phyloP scores from a whole-genome alignment of 2,888 invertebrate genomes.

The Salticus scenicus region DNA sequence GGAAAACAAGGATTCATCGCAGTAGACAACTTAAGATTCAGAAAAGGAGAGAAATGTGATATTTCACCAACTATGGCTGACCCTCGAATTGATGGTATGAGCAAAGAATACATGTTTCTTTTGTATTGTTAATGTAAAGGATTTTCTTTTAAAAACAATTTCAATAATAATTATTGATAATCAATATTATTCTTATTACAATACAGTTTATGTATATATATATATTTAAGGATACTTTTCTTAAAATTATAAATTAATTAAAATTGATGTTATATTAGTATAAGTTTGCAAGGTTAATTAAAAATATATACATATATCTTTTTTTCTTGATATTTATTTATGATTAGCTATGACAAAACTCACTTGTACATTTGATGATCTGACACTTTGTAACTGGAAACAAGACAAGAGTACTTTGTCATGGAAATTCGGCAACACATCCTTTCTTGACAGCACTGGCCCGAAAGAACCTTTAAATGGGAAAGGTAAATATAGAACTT shows the following conservation, averaged over 20 bases:
- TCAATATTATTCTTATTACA: no score
- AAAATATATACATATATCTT: no score
- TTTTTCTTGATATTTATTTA: no score
- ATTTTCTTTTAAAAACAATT: no score
- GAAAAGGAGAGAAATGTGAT: slow-evolving; percentile 41
- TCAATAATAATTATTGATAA: no score
- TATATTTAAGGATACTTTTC: no score
- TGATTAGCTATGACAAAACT: slow-evolving; percentile 30
- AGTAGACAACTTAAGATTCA: slow-evolving; percentile 49
- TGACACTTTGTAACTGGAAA: slow-evolving; percentile 51
- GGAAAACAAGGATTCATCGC: slow-evolving; percentile 52
- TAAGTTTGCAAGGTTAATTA: no score
- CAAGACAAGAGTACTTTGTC: slow-evolving; percentile 28
- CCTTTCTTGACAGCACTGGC: slow-evolving; percentile 41
- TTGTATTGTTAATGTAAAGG: not conserved
- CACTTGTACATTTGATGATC: slow-evolving; percentile 49
- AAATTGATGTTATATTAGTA: no score
- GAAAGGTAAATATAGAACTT: slow-evolving; percentile 55
- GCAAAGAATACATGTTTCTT: no score
- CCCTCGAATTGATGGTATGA: slow-evolving; percentile 56
- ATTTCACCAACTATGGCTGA: slow-evolving; percentile 41
- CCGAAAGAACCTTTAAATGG: slow-evolving; percentile 50
- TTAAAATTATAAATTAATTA: no score
- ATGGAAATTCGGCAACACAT: slow-evolving; percentile 59
- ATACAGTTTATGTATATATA: no score